Conservation (phyloP, 1,140 invertebrate genomes). For the Agrypnia vestita region DNA sequence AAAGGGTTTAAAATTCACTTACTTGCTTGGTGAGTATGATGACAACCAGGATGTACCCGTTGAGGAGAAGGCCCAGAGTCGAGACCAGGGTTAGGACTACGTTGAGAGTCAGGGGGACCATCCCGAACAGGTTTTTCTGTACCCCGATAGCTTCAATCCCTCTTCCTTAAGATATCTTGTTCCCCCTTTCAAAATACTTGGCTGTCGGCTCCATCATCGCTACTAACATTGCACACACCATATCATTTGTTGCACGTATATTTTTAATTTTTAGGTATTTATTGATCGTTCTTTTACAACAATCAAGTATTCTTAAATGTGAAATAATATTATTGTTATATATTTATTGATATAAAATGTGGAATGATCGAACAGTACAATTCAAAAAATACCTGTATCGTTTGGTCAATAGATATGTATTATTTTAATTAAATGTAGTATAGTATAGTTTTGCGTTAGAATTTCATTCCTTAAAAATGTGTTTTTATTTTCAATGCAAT, state of each 20-base stretch:
- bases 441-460: no score
- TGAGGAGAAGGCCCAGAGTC: slow-evolving; percentile 75
- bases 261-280: no score
- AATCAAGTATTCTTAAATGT: no score
- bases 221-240: no score
- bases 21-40: slow-evolving; percentile 73
- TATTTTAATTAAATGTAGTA: background rate
- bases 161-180: slow-evolving; percentile 33
- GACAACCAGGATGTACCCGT: slow-evolving; percentile 75
- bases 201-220: no score
- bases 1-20: background rate
- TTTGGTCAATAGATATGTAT: slow-evolving; percentile 28
- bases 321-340: no score
- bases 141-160: background rate
- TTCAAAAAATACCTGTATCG: slow-evolving; percentile 20
- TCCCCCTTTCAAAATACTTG: background rate
- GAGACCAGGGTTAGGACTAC: slow-evolving; percentile 75
- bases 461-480: no score
- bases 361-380: background rate
- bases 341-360: no score
- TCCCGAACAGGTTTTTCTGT: slow-evolving; percentile 61
- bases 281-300: no score
- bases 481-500: no score
- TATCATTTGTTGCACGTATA: no score
- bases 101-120: slow-evolving; percentile 74